phyloP scores from a whole-genome alignment of 2,888 invertebrate genomes.

The Phania funesta region DNA sequence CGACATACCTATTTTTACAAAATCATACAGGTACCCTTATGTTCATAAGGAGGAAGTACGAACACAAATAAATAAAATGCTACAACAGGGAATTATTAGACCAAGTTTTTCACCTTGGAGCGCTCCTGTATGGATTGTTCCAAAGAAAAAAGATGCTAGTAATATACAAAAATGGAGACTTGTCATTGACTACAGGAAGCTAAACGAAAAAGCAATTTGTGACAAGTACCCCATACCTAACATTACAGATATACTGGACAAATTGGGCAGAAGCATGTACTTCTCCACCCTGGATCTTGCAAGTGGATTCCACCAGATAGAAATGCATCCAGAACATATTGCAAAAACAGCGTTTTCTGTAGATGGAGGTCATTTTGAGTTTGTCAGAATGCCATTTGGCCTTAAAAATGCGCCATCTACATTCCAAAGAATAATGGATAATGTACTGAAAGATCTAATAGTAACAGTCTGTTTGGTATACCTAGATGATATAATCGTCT shows the following conservation, averaged over 20 bases:
- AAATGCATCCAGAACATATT: conserved; percentile 31
- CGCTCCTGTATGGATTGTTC: conserved; percentile 27
- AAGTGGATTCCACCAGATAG: conserved; percentile 45
- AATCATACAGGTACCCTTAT: conserved; percentile 67
- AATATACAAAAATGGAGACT: conserved; percentile 34
- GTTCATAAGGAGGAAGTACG: conserved; percentile 70
- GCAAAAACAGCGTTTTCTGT: conserved; percentile 42
- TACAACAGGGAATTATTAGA: conserved; percentile 40
- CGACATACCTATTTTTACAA: conserved; percentile 63
- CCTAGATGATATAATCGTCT: neutral
- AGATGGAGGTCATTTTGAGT: conserved; percentile 45
- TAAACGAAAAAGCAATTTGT: conserved; percentile 38
- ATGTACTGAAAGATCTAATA: neutral
- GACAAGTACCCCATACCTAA: conserved; percentile 33
- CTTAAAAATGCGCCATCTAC: conserved; percentile 36
- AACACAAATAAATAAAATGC: conserved; percentile 66
- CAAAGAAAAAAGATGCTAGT: conserved; percentile 11
- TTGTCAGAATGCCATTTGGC: conserved; percentile 25
- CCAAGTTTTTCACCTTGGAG: conserved; percentile 34
- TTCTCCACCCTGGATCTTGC: conserved; percentile 41
- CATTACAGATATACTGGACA: conserved; percentile 45
- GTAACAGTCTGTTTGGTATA: neutral
- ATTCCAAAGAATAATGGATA: neutral
- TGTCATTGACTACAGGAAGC: conserved; percentile 29
- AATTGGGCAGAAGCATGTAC: conserved; percentile 25